Evolutionary conservation across 92 coral and sea anemone genomes (phyloP), one percentile per base, ranked within the genome.

Genomic region (Zoanthus solanderi): DNA sequence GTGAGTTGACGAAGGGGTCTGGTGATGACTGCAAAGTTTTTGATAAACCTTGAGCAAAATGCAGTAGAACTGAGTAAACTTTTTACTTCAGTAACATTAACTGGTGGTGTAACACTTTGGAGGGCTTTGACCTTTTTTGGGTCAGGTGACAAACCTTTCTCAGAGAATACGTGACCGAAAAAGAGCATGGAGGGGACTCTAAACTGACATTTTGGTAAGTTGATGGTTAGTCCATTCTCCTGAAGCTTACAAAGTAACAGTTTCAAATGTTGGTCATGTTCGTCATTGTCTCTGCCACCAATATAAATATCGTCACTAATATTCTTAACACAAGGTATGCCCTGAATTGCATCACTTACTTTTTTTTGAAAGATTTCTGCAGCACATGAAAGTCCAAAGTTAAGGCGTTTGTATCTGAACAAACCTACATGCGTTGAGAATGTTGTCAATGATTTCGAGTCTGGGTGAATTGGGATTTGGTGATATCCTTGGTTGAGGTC

Each of bases 401-500:
- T 89, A 37, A 87, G 90, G 46, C 95, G 92, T 60, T 87, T 92
- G 86, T 90, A 87, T 29, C 90, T 63, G 67, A 87, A 87, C 7
- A 89, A 79, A 91, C 88, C 13, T 23, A 85, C 80, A 23, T 93
- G 95, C n/a, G 93, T 92, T 34, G 91, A 86, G 69, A 92, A 89
- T 46, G 92, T 90, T 30, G 90, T 84, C 17, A 93, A 77, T 63
- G 84, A 71, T 85, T 84, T 84, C 32, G 86, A 90, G 81, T 92
- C 93, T 14, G 85, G 79, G 71, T 84, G 91, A 32, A 90, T 81
- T 32, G 90, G 86, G 56, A 92, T 84, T 61, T 87, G 90, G 77
- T 92, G 90, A 71, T 90, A 87, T 30, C 91, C 95, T 90, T 88
- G 89, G 61, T 84, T 84, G 16, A 92, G 75, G 48, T 92, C 95